Conservation (phyloP, 2,113 vertebrate genomes). For the Platysteira castanea region DNA sequence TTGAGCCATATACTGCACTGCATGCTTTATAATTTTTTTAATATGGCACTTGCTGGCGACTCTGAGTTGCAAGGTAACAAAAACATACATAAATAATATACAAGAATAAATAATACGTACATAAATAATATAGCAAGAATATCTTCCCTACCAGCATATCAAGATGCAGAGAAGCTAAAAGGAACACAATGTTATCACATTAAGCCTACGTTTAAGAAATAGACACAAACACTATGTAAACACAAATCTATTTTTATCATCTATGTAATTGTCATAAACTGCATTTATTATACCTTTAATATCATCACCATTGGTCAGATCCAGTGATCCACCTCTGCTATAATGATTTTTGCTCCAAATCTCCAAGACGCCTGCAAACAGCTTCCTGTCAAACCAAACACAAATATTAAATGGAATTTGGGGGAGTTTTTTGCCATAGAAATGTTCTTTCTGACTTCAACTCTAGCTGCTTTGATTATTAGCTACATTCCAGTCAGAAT, state of each 20-base stretch:
- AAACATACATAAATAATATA: constrained; percentile 35
- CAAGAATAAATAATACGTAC: not conserved
- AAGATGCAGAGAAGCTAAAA: not conserved
- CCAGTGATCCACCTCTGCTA: not conserved
- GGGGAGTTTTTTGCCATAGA: not conserved
- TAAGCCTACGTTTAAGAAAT: not conserved
- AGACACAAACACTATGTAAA: constrained; percentile 4
- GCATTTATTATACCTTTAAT: constrained; percentile 5
- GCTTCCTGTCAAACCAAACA: not conserved
- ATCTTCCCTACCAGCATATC: not conserved
- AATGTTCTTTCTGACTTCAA: not conserved
- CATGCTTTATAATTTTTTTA: constrained; percentile 28
- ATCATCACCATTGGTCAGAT: not conserved
- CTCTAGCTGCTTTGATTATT: not conserved
- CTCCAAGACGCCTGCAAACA: not conserved
- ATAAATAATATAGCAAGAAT: constrained; percentile 45
- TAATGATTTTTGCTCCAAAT: not conserved
- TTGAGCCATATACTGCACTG: not conserved
- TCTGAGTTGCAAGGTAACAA: constrained; percentile 42
- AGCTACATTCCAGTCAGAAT: not conserved
- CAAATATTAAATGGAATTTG: not conserved
- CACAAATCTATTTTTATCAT: not conserved
- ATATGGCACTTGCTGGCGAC: constrained; percentile 8
- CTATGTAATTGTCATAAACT: constrained; percentile 3
- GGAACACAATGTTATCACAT: not conserved